Evolutionary conservation across 1,140 invertebrate genomes (phyloP).

Genomic region (Schlechtendalia chinensis): DNA sequence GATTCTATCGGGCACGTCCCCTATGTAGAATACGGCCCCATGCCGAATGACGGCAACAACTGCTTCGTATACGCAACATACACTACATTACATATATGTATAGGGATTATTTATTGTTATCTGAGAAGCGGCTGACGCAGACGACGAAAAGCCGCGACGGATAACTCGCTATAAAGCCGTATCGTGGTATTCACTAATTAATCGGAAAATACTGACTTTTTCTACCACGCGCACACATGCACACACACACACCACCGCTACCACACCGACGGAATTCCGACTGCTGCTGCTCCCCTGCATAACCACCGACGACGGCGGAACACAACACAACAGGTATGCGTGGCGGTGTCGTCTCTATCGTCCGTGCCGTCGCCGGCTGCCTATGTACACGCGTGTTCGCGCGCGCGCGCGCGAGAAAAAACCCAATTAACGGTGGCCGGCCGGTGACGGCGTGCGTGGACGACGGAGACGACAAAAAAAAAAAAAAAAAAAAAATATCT

Average conservation of each 20-base stretch:
- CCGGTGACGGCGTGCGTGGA: slow-evolving; percentile 5
- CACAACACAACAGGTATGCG: slow-evolving; percentile 13
- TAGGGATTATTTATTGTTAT: neutral
- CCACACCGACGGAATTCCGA: slow-evolving; percentile 1
- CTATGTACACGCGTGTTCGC: neutral
- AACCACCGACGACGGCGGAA: neutral
- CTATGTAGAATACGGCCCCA: no score
- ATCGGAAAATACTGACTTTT: slow-evolving; percentile 41
- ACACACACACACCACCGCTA: neutral
- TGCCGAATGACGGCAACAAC: neutral
- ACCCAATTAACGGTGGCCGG: slow-evolving; percentile 42
- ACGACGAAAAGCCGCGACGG: slow-evolving; percentile 16
- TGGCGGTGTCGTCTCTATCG: slow-evolving; percentile 21
- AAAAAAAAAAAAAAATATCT: slow-evolving; percentile 40
- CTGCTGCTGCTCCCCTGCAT: neutral
- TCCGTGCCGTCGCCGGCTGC: neutral
- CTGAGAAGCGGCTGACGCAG: neutral
- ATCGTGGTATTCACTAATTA: slow-evolving; percentile 46
- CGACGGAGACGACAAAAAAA: slow-evolving; percentile 18
- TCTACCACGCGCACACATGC: neutral
- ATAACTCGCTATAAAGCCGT: no score
- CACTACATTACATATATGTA: no score
- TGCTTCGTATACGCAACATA: no score
- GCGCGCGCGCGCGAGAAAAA: slow-evolving; percentile 45
- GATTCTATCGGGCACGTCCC: no score